Conservation (phyloP, 2,113 vertebrate genomes). For the Eretmochelys imbricata region DNA sequence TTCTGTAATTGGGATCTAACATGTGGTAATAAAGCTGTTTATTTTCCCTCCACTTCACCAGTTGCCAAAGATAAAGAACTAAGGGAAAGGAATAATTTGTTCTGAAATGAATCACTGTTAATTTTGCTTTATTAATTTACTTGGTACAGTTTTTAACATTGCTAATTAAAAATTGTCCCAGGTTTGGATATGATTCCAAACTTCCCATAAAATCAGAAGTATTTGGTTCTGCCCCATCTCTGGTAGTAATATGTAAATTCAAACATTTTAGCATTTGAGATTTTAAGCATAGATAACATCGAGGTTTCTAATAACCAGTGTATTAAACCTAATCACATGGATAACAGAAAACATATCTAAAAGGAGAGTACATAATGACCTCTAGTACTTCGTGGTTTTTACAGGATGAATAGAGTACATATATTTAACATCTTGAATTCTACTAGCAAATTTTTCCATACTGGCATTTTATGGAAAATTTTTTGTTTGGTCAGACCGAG, state of each 20-base stretch:
- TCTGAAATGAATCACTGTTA: neutral
- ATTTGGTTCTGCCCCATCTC: neutral
- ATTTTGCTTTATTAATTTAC: neutral
- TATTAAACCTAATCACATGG: conserved; percentile 35
- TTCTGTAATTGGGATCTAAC: neutral
- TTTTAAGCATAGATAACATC: conserved; percentile 18
- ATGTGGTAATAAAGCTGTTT: neutral
- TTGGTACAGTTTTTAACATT: neutral
- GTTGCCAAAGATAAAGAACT: neutral
- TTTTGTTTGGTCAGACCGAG: neutral
- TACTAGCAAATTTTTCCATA: neutral
- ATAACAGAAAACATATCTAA: conserved; percentile 35
- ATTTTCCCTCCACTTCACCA: too few species aligned
- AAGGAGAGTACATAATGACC: neutral
- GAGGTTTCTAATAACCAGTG: conserved; percentile 32
- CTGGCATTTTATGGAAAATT: neutral
- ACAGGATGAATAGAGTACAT: neutral
- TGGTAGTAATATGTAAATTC: neutral
- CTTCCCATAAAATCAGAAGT: neutral
- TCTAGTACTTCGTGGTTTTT: conserved; percentile 1
- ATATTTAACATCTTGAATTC: conserved; percentile 36
- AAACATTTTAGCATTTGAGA: conserved; percentile 13
- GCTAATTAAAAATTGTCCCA: conserved; percentile 3
- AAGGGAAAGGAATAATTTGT: neutral
- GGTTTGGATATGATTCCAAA: neutral